phyloP scores from a whole-genome alignment of 2,113 vertebrate species.

The Chloropsis cyanopogon region DNA sequence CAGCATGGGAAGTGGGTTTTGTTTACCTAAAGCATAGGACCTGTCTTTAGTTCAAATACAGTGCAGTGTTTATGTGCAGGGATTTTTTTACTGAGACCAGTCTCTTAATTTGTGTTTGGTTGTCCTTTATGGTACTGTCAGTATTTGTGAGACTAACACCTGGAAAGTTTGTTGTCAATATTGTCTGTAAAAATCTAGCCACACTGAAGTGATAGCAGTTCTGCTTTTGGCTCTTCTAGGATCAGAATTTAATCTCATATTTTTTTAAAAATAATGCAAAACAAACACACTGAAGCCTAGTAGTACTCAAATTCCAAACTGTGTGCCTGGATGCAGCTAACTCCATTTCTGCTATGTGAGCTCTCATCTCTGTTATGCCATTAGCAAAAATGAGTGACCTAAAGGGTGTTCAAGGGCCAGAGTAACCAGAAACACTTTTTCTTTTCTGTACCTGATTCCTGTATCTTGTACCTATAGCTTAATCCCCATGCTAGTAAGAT shows the following conservation, averaged over 20 bases:
- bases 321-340: neutral
- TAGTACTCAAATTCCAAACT: neutral
- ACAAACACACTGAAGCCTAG: neutral
- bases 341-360: neutral
- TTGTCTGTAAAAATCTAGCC: neutral
- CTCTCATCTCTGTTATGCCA: neutral
- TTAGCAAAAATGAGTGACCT: neutral
- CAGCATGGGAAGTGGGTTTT: neutral
- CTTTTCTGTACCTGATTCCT: neutral
- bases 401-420: neutral
- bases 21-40: neutral
- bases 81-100: neutral
- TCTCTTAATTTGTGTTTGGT: neutral
- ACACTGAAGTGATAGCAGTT: neutral
- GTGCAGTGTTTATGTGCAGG: neutral
- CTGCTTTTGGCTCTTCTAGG: neutral
- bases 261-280: neutral
- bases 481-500: neutral
- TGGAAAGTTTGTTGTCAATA: neutral
- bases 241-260: neutral
- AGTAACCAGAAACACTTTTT: neutral
- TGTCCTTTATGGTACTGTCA: neutral
- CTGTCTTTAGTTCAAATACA: neutral
- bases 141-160: neutral
- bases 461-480: neutral